Evolutionary conservation across 2,888 invertebrate genomes (phyloP).

Genomic region (Acheta domesticus): DNA sequence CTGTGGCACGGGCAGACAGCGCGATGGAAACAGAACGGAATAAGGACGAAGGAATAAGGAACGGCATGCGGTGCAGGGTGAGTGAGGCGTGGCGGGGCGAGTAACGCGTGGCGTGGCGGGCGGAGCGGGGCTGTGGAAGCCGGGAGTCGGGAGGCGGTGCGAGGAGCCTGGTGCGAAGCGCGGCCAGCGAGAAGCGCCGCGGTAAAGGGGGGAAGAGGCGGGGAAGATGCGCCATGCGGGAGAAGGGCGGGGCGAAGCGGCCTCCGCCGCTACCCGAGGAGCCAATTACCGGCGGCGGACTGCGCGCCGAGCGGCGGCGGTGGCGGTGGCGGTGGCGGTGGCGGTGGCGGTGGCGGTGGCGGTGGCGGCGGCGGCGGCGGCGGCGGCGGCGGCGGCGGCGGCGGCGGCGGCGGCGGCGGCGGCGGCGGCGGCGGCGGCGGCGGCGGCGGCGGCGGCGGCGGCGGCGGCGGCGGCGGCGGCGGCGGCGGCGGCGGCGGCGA

Average conservation of each 20-base stretch:
- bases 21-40: not conserved
- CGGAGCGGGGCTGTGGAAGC: too few species aligned
- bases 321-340: not conserved
- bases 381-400: not conserved
- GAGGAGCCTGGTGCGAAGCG: too few species aligned
- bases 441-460: not conserved
- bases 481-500: not conserved
- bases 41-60: too few species aligned
- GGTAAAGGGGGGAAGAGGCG: too few species aligned
- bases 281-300: not conserved
- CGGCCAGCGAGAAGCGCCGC: too few species aligned
- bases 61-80: too few species aligned
- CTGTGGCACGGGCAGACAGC: too few species aligned
- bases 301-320: not conserved
- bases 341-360: not conserved
- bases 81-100: too few species aligned
- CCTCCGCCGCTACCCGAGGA: not conserved
- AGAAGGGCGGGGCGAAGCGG: too few species aligned
- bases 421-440: not conserved
- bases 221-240: too few species aligned
- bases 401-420: not conserved
- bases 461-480: not conserved
- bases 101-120: too few species aligned
- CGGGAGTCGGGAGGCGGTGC: too few species aligned
- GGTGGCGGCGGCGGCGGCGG: not conserved